Evolutionary conservation across 2,797 vertebrate genomes (phyloP).

Genomic region (Catharus ustulatus): DNA sequence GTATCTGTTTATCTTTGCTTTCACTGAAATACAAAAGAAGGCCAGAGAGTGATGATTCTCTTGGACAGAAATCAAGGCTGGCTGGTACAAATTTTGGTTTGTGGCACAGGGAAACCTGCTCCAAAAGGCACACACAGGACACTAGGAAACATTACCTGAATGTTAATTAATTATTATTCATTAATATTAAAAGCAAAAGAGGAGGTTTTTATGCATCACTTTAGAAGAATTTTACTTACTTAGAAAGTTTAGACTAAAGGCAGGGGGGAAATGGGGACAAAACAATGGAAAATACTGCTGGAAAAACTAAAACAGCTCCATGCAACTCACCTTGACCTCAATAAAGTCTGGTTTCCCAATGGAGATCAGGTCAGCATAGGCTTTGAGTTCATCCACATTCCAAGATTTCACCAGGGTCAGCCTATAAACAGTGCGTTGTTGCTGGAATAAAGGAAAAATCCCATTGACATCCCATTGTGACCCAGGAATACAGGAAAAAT

Average conservation of each 20-base stretch:
- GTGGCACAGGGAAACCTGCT: neutral
- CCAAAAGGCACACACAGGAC: neutral
- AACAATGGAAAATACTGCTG: neutral
- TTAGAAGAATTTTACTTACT: neutral
- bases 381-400: constrained; percentile 93
- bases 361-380: constrained; percentile 88
- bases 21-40: neutral
- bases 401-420: constrained; percentile 94
- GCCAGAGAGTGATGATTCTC: neutral
- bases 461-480: constrained; percentile 4
- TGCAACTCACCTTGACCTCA: constrained; percentile 88
- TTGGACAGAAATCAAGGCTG: neutral
- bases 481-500: neutral
- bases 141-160: neutral
- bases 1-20: neutral
- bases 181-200: neutral
- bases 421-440: constrained; percentile 92
- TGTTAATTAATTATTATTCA: neutral
- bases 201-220: neutral
- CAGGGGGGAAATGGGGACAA: neutral
- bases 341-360: constrained; percentile 92
- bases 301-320: fast-evolving
- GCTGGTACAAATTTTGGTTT: neutral
- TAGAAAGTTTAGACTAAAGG: neutral
- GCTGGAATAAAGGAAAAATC: constrained; percentile 71